A percentile compares a stretch with the other conserved stretches of the same genome.
Conservation (phyloP, 2,888 invertebrate species). For the Catocala fraxini region DNA sequence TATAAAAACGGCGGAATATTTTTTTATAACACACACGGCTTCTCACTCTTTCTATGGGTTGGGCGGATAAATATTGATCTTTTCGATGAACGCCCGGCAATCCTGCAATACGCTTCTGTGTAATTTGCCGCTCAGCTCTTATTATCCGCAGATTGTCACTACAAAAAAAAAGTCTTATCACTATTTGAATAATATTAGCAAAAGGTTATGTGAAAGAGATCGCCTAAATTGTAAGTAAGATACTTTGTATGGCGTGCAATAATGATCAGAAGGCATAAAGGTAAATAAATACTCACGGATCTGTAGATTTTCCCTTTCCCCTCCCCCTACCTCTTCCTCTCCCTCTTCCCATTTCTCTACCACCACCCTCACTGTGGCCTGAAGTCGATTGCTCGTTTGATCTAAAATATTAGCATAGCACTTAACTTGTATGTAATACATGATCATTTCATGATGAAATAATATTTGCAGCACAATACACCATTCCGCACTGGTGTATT, state of each 20-base stretch:
- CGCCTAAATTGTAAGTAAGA: neutral
- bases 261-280: neutral
- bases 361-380: neutral
- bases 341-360: neutral
- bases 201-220: neutral
- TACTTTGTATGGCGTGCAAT: neutral
- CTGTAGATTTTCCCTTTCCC: neutral
- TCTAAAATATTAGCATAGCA: neutral
- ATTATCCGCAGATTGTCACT: neutral
- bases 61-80: too few relatives aligned
- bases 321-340: neutral
- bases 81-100: too few relatives aligned
- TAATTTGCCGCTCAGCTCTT: neutral
- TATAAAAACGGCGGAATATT: too few relatives aligned
- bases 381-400: neutral
- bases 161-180: too few relatives aligned
- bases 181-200: neutral
- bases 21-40: too few relatives aligned
- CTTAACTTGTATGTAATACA: neutral
- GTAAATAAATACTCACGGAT: too few relatives aligned
- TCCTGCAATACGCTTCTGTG: neutral
- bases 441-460: neutral
- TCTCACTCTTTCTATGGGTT: too few relatives aligned
- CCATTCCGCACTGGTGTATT: too few relatives aligned
- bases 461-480: neutral